Evolutionary conservation across 2,888 invertebrate genomes (phyloP).

Genomic region (Folsomia manolachei): DNA sequence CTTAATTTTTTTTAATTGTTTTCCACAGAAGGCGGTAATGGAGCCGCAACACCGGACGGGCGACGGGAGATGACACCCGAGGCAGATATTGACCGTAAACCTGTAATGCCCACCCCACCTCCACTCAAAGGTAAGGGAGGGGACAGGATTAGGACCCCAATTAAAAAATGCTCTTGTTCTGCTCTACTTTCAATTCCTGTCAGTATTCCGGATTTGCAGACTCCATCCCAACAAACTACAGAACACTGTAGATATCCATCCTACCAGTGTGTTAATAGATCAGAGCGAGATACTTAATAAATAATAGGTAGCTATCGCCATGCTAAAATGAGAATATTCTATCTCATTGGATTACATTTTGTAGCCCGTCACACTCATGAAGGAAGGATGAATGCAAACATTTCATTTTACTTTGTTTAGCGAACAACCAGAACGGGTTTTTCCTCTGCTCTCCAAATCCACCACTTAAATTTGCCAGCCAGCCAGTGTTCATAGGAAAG

Average conservation of each 20-base stretch:
- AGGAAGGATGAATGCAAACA: neutral
- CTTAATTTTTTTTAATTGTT: slow-evolving; percentile 17
- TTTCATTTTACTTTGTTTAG: neutral
- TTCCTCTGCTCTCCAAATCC: neutral
- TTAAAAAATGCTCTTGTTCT: neutral
- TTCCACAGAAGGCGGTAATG: slow-evolving; percentile 49
- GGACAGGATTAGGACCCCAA: neutral
- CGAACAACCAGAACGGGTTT: neutral
- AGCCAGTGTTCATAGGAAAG: neutral
- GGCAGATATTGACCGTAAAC: slow-evolving; percentile 47
- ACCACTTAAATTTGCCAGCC: too few relatives aligned
- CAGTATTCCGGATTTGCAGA: too few relatives aligned
- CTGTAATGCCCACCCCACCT: slow-evolving; percentile 48
- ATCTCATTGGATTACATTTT: neutral
- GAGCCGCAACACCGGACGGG: slow-evolving; percentile 20
- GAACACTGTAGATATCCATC: too few relatives aligned
- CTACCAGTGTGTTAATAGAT: too few relatives aligned
- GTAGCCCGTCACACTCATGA: too few relatives aligned
- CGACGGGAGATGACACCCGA: slow-evolving; percentile 50
- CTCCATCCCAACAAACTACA: too few relatives aligned
- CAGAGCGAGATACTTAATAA: too few relatives aligned
- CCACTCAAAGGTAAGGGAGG: slow-evolving; percentile 45
- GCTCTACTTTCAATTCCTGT: neutral
- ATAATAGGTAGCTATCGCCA: too few relatives aligned
- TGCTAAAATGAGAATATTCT: too few relatives aligned